Conservation (phyloP, 2,888 invertebrate genomes). For the Diploptera punctata region DNA sequence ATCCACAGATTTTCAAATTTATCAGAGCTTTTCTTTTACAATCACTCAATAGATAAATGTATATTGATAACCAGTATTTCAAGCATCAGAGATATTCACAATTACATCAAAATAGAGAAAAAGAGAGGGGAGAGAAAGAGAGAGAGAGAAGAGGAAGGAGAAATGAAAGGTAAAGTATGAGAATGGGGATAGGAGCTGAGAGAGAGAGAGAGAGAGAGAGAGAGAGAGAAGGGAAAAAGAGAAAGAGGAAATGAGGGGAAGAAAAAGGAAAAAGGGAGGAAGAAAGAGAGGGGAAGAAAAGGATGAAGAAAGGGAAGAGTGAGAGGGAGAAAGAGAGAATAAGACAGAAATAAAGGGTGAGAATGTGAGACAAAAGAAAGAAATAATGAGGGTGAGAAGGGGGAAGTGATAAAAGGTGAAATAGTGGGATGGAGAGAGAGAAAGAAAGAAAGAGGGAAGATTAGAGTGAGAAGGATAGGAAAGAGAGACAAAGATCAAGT, state of each 20-base stretch:
- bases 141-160: not conserved
- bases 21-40: no score
- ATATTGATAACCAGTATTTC: no score
- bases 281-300: not conserved
- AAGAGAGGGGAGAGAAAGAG: not conserved
- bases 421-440: not conserved
- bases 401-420: not conserved
- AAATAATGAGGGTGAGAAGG: not conserved
- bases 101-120: not conserved
- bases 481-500: not conserved
- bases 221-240: not conserved
- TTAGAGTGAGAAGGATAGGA: not conserved
- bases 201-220: not conserved
- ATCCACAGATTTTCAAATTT: no score
- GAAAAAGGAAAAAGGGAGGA: not conserved
- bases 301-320: not conserved
- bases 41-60: no score
- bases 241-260: not conserved
- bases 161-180: not conserved
- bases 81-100: not conserved
- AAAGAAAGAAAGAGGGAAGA: not conserved
- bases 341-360: not conserved
- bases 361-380: not conserved
- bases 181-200: not conserved
- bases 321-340: not conserved